Conservation (phyloP, 2,888 invertebrate species). For the Leucoma salicis region DNA sequence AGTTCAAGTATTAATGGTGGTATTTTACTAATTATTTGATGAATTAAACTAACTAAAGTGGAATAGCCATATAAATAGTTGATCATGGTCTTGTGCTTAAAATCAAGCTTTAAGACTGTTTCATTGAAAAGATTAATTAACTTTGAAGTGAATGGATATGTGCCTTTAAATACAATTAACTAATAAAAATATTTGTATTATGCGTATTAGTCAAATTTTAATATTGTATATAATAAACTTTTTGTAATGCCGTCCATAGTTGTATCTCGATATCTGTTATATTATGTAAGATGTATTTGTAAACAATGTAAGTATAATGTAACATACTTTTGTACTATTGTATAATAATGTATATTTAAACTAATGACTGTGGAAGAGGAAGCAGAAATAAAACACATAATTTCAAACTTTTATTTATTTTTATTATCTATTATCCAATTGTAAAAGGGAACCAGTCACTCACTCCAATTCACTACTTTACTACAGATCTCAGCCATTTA, state of each 20-base stretch:
- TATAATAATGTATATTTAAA: constrained; percentile 60
- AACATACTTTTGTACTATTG: constrained; percentile 51
- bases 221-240: constrained; percentile 39
- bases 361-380: constrained; percentile 26
- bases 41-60: too few species aligned
- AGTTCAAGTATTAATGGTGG: too few species aligned
- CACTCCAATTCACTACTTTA: constrained; percentile 74
- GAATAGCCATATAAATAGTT: too few species aligned
- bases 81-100: neutral
- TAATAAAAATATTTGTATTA: constrained; percentile 24
- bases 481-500: constrained; percentile 79
- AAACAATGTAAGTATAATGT: constrained; percentile 32
- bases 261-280: constrained; percentile 33
- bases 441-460: constrained; percentile 80
- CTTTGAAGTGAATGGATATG: neutral
- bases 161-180: constrained; percentile 6
- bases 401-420: constrained; percentile 74
- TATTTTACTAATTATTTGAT: too few species aligned
- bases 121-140: neutral
- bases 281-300: constrained; percentile 17
- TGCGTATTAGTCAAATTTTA: constrained; percentile 35
- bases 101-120: neutral
- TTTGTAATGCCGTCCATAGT: constrained; percentile 37
- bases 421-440: constrained; percentile 80
- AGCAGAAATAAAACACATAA: constrained; percentile 55